These are phyloP conservation scores for Bovichtus diacanthus DNA, from an alignment of 2,797 vertebrate genomes.

Conservation along the genomic window DNA sequence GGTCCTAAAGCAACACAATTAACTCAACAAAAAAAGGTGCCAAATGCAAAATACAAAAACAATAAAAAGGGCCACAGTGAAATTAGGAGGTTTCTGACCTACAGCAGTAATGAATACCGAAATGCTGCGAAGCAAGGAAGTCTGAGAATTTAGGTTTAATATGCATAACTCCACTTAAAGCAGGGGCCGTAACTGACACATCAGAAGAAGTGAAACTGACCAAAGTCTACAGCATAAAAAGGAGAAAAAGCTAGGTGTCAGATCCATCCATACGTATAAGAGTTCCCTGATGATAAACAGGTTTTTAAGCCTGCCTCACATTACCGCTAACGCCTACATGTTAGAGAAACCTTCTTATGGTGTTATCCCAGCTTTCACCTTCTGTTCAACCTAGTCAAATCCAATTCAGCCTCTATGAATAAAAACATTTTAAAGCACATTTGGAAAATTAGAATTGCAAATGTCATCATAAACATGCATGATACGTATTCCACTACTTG, in stretches of 20 bases:
- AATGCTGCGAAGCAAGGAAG: not conserved
- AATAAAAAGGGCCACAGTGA: not conserved
- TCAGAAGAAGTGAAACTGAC: not conserved
- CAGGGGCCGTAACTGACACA: not conserved
- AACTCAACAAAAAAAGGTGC: slow-evolving; percentile 3
- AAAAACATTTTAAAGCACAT: slow-evolving; percentile 8
- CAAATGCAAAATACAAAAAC: not conserved
- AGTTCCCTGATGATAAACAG: not conserved
- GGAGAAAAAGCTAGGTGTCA: not conserved
- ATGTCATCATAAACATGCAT: slow-evolving; percentile 1
- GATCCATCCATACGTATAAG: not conserved
- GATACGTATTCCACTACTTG: slow-evolving; percentile 13
- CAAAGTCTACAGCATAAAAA: not conserved
- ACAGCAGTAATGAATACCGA: not conserved
- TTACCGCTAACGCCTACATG: not conserved
- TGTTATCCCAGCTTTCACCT: not conserved
- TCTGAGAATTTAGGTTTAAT: slow-evolving; percentile 1
- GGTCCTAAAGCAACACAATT: not conserved
- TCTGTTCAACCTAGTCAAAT: not conserved
- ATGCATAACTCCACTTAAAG: not conserved
- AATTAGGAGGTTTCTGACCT: not conserved
- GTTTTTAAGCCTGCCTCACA: not conserved
- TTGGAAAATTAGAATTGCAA: slow-evolving; percentile 21
- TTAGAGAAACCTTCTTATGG: not conserved
- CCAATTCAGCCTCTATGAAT: not conserved